Evolutionary conservation across 1,140 invertebrate genomes (phyloP).

Genomic region (Aphis gossypii): DNA sequence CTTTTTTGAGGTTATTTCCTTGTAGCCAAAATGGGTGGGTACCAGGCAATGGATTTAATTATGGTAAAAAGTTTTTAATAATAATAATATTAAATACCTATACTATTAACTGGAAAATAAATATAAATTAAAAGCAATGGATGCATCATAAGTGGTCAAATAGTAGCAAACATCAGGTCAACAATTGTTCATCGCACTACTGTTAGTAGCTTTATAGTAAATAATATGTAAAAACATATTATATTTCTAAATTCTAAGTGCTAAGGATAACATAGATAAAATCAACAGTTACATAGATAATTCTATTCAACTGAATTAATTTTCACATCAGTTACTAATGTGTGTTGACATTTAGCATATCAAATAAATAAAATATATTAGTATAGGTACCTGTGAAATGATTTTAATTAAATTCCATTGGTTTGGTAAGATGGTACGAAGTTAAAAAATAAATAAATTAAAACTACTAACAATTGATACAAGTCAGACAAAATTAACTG

Average conservation of each 20-base stretch:
- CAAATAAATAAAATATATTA: not conserved
- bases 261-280: not conserved
- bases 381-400: not conserved
- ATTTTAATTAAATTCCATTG: not conserved
- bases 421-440: not conserved
- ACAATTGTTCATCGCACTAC: too few species aligned
- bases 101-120: not conserved
- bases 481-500: not conserved
- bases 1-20: too few species aligned
- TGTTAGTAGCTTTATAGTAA: not conserved
- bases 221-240: not conserved
- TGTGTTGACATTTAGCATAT: not conserved
- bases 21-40: too few species aligned
- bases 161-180: too few species aligned
- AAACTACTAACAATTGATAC: not conserved
- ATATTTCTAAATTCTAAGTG: not conserved
- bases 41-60: too few species aligned
- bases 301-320: not conserved
- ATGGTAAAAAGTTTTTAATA: too few species aligned
- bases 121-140: too few species aligned
- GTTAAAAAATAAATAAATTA: not conserved
- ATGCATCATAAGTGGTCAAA: too few species aligned
- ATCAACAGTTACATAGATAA: not conserved
- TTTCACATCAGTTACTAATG: not conserved
- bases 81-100: not conserved